Percentiles rank a stretch among this genome's conserved stretches.
These are phyloP conservation scores for Rhaphigaster nebulosa DNA, from an alignment of 2,888 invertebrate genomes.

Conservation along the genomic window DNA sequence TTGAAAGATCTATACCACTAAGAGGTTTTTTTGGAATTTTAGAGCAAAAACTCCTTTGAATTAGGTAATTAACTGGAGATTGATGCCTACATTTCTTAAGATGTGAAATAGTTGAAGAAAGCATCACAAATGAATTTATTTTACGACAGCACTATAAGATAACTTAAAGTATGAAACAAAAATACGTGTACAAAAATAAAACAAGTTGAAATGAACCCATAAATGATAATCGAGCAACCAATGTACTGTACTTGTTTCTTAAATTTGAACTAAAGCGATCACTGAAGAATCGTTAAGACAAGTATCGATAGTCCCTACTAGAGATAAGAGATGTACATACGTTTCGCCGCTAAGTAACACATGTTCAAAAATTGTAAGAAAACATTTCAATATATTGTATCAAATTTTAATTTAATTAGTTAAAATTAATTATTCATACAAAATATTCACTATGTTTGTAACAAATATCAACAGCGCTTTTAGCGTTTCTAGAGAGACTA, in stretches of 20 bases:
- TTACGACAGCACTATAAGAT: background rate
- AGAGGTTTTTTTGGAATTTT: constrained; percentile 46
- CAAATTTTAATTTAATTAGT: background rate
- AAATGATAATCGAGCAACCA: background rate
- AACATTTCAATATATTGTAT: background rate
- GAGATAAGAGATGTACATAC: background rate
- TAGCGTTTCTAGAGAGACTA: background rate
- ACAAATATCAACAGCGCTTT: background rate
- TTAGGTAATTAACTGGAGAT: background rate
- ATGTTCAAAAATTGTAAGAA: background rate
- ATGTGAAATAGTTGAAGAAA: background rate
- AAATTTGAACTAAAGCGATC: background rate
- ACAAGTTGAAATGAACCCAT: background rate
- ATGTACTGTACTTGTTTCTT: background rate
- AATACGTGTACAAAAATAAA: background rate
- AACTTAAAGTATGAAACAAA: background rate
- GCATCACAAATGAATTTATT: background rate
- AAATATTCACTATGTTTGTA: background rate
- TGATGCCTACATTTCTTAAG: background rate
- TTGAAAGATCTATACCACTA: constrained; percentile 14
- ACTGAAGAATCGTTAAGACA: background rate
- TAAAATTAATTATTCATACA: background rate
- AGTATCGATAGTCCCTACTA: background rate
- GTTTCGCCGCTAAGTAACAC: background rate
- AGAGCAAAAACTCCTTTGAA: background rate